These are phyloP conservation scores for Papilio demoleus DNA, from an alignment of 2,888 invertebrate species.

Conservation along the genomic window DNA sequence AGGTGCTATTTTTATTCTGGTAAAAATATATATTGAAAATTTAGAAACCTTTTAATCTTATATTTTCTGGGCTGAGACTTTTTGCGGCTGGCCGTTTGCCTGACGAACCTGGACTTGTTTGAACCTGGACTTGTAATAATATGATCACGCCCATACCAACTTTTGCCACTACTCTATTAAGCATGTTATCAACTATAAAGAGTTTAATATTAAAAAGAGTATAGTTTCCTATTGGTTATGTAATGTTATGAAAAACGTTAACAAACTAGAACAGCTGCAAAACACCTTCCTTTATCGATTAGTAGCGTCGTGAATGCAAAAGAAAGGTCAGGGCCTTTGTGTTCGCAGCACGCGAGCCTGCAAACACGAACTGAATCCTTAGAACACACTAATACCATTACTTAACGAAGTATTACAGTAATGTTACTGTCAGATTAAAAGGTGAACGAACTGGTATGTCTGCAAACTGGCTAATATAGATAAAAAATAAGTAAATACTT, in stretches of 20 bases:
- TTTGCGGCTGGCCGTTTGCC: no score
- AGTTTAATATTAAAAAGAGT: no score
- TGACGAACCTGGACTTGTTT: no score
- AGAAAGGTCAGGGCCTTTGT: constrained; percentile 25
- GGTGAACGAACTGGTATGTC: constrained; percentile 8
- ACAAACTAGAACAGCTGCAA: background rate
- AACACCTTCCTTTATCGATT: constrained; percentile 18
- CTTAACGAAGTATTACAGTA: constrained; percentile 2
- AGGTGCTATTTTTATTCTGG: background rate
- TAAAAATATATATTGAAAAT: no score
- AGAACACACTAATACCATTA: constrained; percentile 22
- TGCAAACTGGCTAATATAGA: background rate
- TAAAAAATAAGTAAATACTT: no score
- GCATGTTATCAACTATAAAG: no score
- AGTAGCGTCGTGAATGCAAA: constrained; percentile 20
- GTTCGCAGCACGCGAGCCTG: constrained; percentile 22
- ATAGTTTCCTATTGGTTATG: no score
- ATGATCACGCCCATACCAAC: no score
- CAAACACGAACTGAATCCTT: constrained; percentile 28
- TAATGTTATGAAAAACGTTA: background rate
- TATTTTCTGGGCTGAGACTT: no score
- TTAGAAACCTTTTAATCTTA: no score
- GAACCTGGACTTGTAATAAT: no score
- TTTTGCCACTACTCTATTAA: no score
- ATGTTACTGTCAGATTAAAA: background rate